Evolutionary conservation across 2,888 invertebrate species (phyloP).

Genomic region (Brachyptera risi): DNA sequence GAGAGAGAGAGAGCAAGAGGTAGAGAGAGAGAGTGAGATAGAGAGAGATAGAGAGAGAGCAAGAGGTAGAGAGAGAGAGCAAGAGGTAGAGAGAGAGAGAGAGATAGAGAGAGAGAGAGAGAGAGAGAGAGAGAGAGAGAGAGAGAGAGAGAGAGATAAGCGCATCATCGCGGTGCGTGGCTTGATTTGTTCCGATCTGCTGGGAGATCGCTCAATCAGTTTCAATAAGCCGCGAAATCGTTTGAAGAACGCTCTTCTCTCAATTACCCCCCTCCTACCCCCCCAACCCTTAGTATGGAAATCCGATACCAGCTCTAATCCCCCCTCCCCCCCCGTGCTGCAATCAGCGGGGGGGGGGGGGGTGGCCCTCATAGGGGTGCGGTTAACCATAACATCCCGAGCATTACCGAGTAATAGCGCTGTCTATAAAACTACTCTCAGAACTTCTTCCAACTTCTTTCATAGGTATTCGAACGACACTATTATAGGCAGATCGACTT

Average conservation of each 20-base stretch:
- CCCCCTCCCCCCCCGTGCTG: neutral
- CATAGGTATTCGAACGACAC: no score
- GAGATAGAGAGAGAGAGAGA: no score
- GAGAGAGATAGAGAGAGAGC: neutral
- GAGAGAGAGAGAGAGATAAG: neutral
- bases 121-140: neutral
- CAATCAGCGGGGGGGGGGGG: neutral
- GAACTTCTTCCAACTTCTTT: no score
- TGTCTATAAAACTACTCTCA: no score
- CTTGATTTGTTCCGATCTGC: slow-evolving; percentile 4
- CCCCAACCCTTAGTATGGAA: neutral
- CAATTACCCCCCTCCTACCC: neutral
- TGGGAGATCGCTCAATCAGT: slow-evolving; percentile 11
- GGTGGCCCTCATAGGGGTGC: neutral
- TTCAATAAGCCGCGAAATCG: slow-evolving; percentile 30
- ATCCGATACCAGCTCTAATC: neutral
- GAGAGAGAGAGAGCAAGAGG: neutral
- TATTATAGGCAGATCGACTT: no score
- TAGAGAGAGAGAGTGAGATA: no score
- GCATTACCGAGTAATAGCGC: neutral
- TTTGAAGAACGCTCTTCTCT: slow-evolving; percentile 18
- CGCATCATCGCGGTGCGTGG: slow-evolving; percentile 7
- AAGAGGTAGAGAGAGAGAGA: no score
- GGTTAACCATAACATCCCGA: slow-evolving; percentile 7
- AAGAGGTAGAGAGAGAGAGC: neutral